Evolutionary conservation across 2,113 vertebrate genomes (phyloP).

Genomic region (Abramis brama): DNA sequence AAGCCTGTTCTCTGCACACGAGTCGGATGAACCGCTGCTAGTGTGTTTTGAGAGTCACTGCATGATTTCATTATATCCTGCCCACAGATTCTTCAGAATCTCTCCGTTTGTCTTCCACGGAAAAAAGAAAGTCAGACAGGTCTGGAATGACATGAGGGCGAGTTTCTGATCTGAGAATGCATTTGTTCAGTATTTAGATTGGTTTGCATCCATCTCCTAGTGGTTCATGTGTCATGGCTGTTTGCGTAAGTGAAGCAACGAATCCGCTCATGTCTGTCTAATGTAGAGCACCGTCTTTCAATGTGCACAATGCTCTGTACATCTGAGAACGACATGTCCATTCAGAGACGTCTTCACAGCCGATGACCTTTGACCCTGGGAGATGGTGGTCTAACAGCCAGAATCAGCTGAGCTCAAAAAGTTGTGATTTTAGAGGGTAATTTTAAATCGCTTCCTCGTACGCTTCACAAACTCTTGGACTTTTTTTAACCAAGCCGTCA

Average conservation of each 20-base stretch:
- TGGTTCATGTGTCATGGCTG: neutral
- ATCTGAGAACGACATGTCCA: neutral
- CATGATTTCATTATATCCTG: neutral
- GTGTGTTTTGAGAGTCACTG: neutral
- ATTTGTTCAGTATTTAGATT: neutral
- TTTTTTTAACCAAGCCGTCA: conserved; percentile 83
- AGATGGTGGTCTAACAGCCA: conserved; percentile 17
- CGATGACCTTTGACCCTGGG: conserved; percentile 18
- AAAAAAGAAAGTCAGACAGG: neutral
- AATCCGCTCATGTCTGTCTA: neutral
- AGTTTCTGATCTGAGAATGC: neutral
- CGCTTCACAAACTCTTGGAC: conserved; percentile 73
- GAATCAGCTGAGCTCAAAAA: neutral
- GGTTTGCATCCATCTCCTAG: conserved; percentile 19
- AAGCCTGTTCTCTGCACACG: neutral
- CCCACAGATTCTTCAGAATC: neutral
- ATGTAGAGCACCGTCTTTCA: neutral
- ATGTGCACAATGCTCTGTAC: neutral
- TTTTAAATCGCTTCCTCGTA: conserved; percentile 57
- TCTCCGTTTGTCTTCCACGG: neutral
- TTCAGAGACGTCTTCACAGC: neutral
- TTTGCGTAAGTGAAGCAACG: neutral
- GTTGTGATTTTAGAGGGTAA: conserved; percentile 42
- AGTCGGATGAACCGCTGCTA: neutral
- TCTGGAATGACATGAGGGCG: neutral